Conservation (phyloP, 1,140 invertebrate genomes). For the Eciton burchellii region DNA sequence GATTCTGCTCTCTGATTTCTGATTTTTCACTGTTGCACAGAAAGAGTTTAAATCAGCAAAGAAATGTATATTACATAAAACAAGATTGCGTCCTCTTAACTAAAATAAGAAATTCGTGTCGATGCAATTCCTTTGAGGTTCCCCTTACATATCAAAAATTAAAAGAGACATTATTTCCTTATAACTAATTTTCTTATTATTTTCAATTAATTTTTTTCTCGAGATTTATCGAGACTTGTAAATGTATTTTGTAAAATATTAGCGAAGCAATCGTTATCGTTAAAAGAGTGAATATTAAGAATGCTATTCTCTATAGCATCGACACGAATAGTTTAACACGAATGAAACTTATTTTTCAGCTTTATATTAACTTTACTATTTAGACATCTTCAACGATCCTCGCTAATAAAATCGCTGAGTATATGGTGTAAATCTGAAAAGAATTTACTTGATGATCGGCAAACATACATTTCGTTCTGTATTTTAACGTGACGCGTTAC, state of each 20-base stretch:
- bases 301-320: constrained; percentile 7
- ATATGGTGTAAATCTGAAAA: too few relatives aligned
- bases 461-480: too few relatives aligned
- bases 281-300: constrained; percentile 14
- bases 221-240: too few relatives aligned
- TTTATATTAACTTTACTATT: background rate
- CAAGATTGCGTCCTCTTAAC: background rate
- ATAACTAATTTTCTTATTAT: background rate
- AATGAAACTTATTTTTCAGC: background rate
- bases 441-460: too few relatives aligned
- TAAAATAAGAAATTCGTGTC: background rate
- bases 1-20: too few relatives aligned
- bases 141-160: constrained; percentile 9
- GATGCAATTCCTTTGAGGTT: background rate
- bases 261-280: background rate
- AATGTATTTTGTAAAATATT: too few relatives aligned
- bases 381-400: background rate
- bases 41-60: background rate
- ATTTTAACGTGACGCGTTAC: constrained; percentile 44
- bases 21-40: too few relatives aligned
- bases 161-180: constrained; percentile 23
- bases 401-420: constrained; percentile 7
- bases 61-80: constrained; percentile 11
- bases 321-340: background rate
- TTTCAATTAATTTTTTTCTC: background rate